Conservation (phyloP, 2,113 vertebrate genomes). For the Pelecanus crispus region DNA sequence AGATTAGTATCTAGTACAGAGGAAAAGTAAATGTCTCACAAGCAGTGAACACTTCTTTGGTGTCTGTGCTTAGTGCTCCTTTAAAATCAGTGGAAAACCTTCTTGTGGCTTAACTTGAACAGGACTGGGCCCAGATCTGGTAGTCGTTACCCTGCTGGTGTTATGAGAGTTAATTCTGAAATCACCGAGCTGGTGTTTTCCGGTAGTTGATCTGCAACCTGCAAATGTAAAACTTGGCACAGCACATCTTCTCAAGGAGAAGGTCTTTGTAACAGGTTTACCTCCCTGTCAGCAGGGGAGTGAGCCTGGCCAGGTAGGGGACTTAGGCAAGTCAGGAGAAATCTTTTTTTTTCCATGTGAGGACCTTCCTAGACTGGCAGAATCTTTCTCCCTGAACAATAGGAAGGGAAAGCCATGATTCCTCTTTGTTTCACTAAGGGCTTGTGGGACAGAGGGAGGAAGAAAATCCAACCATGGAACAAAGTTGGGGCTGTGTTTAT, state of each 20-base stretch:
- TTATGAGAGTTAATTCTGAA: not conserved
- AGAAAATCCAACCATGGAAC: not conserved
- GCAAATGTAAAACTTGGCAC: not conserved
- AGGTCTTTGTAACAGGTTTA: not conserved
- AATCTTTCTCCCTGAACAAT: not conserved
- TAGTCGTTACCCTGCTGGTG: rapidly evolving
- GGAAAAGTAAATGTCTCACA: not conserved
- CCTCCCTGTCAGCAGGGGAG: not conserved
- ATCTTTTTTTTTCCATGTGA: not conserved
- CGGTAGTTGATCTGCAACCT: not conserved
- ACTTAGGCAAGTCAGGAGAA: not conserved
- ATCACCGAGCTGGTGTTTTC: not conserved
- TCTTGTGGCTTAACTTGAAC: not conserved
- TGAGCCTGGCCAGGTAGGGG: not conserved
- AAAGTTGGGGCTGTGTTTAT: not conserved
- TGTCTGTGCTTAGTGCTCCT: not conserved
- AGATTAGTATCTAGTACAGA: not conserved
- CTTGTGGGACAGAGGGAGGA: not conserved
- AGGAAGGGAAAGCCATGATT: not conserved
- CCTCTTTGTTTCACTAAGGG: not conserved
- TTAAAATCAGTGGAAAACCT: not conserved
- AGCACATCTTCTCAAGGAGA: not conserved
- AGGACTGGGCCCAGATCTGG: not conserved
- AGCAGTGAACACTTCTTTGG: not conserved
- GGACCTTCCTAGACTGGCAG: not conserved